A percentile compares a stretch with the other conserved stretches of the same genome.
phyloP scores from a whole-genome alignment of 2,888 invertebrate species.

The Romanomermis culicivorax region DNA sequence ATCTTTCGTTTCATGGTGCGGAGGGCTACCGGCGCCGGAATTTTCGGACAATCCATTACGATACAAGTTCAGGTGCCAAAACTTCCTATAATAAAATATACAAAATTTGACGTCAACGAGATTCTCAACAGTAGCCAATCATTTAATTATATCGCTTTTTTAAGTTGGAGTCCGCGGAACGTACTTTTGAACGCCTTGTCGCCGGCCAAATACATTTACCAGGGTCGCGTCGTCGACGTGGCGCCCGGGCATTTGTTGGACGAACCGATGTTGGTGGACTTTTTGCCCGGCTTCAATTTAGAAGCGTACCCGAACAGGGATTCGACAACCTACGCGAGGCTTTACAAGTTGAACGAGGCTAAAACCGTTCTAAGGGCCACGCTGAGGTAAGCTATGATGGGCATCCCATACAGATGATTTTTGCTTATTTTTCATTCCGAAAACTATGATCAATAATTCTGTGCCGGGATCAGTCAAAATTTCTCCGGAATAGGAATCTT shows the following conservation, averaged over 20 bases:
- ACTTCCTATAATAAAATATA: too few relatives aligned
- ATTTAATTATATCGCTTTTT: slow-evolving; percentile 49
- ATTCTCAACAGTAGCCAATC: background rate
- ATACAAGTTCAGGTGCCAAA: slow-evolving; percentile 31
- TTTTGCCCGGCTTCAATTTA: slow-evolving; percentile 81
- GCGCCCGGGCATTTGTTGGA: slow-evolving; percentile 72
- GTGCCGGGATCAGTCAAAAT: too few relatives aligned
- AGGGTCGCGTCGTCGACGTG: slow-evolving; percentile 65
- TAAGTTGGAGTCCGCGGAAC: slow-evolving; percentile 89
- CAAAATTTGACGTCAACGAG: background rate
- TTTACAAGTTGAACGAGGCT: slow-evolving; percentile 58
- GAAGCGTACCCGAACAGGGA: slow-evolving; percentile 94
- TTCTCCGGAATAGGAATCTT: too few relatives aligned
- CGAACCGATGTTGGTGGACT: slow-evolving; percentile 52
- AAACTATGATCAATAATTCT: background rate
- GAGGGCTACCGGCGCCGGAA: slow-evolving; percentile 89
- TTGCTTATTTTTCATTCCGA: too few relatives aligned
- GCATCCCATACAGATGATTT: too few relatives aligned
- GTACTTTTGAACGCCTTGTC: slow-evolving; percentile 71
- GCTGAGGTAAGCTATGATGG: too few relatives aligned
- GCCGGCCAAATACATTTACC: slow-evolving; percentile 61
- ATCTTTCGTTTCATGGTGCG: slow-evolving; percentile 92
- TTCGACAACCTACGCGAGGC: slow-evolving; percentile 60
- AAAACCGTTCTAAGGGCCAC: slow-evolving; percentile 79
- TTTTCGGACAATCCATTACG: slow-evolving; percentile 55